Evolutionary conservation across 2,797 vertebrate species (phyloP).

Genomic region (Sebastes flavidus): DNA sequence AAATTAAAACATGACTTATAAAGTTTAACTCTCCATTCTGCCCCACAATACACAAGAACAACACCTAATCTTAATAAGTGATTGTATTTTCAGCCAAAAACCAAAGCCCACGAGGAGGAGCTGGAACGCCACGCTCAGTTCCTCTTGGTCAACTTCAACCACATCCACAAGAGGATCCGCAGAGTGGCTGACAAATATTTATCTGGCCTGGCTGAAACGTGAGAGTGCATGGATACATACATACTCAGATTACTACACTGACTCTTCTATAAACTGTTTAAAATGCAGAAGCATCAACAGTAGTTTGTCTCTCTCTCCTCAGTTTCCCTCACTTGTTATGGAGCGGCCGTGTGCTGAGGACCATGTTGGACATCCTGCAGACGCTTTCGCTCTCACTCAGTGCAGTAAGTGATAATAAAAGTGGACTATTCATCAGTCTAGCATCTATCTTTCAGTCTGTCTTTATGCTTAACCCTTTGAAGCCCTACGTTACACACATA

Average conservation of each 20-base stretch:
- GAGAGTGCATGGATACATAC: conserved; percentile 43
- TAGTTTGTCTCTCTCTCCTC: conserved; percentile 8
- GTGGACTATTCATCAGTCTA: too few species aligned
- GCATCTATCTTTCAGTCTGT: not conserved
- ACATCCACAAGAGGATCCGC: conserved; percentile 96
- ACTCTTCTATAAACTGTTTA: not conserved
- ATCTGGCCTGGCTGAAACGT: conserved; percentile 96
- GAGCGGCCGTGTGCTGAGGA: conserved; percentile 95
- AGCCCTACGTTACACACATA: not conserved
- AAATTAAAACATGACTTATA: not conserved
- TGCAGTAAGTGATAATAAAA: conserved; percentile 81
- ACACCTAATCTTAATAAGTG: not conserved
- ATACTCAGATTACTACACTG: not conserved
- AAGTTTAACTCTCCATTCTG: not conserved
- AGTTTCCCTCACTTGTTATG: conserved; percentile 95
- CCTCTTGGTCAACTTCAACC: conserved; percentile 96
- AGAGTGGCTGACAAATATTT: conserved; percentile 96
- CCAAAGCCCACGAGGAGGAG: conserved; percentile 94
- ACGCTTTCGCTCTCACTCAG: conserved; percentile 93
- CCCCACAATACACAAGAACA: not conserved
- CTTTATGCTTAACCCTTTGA: not conserved
- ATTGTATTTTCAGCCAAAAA: conserved; percentile 86
- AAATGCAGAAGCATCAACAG: not conserved
- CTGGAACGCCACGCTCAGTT: conserved; percentile 95
- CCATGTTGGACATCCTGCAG: conserved; percentile 97